Conservation (phyloP, 2,797 vertebrate species). For the Urocyon cinereoargenteus region DNA sequence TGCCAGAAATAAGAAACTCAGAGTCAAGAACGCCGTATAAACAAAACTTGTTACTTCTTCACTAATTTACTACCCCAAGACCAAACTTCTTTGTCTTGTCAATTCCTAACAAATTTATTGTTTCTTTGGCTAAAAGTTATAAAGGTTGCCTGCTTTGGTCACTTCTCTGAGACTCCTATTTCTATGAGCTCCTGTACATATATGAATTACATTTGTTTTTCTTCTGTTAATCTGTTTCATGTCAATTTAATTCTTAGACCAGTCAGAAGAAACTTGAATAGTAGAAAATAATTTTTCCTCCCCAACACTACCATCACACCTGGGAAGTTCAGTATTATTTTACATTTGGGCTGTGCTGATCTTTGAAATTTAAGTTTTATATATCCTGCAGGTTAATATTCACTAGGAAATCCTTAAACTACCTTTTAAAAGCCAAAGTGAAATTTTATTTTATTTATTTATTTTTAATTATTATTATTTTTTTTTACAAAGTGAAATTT, state of each 20-base stretch:
- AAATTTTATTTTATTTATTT: not conserved
- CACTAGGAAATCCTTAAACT: slow-evolving; percentile 46
- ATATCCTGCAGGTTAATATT: slow-evolving; percentile 61
- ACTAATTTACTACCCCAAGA: not conserved
- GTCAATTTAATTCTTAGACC: not conserved
- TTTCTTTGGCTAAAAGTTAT: not conserved
- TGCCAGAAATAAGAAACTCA: not conserved
- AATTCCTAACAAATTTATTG: not conserved
- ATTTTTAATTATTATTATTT: too few relatives aligned
- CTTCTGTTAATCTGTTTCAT: not conserved
- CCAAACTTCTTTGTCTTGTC: not conserved
- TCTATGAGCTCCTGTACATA: not conserved
- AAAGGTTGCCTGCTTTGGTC: not conserved
- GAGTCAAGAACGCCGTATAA: not conserved
- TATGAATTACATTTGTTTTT: not conserved
- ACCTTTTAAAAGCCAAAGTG: slow-evolving; percentile 50
- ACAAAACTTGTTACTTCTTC: not conserved
- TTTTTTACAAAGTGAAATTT: slow-evolving; percentile 10
- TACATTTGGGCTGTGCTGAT: slow-evolving; percentile 52
- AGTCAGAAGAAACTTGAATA: not conserved
- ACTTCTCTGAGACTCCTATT: not conserved
- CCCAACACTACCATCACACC: not conserved
- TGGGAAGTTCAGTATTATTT: slow-evolving; percentile 43
- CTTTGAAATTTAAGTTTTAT: slow-evolving; percentile 66
- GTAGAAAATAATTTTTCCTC: not conserved